Evolutionary conservation across 53 echinoderm and acorn worm species (phyloP), one percentile per base, ranked within the genome.

Genomic region (Echinometra lucunter): DNA sequence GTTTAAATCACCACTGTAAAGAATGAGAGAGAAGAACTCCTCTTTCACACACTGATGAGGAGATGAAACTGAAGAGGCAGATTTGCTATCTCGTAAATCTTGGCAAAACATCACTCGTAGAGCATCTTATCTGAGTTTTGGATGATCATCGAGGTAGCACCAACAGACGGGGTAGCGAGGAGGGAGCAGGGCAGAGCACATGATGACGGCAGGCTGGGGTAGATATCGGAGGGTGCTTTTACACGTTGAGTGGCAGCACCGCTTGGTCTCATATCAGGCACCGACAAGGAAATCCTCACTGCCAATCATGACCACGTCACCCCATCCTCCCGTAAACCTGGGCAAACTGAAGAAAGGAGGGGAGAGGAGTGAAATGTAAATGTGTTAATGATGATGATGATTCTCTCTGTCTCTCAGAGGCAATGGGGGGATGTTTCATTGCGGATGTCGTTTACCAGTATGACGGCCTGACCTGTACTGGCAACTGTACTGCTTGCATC

Each of bases 41-140:
- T 70, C 35, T 70, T 92, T 69, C 70, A 72, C 32, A 74, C 70
- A 12, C 45, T 44, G 74, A 44, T 69, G 92, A 72, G 69, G 92
- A 72, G 92, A 53, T 9, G 45, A 69, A 72, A 66, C 28, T 92
- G 69, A 92, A 92, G 92, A 92, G 92, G 92, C 45, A 72, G 92
- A 69, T 92, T 44, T 92, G 45, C 70, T 92, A 92, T 92, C 92
- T 69, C 92, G 37, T 92, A 92, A 92, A 92, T 92, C 92, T 92
- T 92, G 74, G 70, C 72, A 69, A 92, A 92, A 92, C 92, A 92
- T 69, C 92, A 44, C 92, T 45, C 11, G 92, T 66, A 37, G 45
- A 66, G 74, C 38, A 45, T 53, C 92, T 92, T 92, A 92, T 92
- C 92, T 45, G 56, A 32, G 16, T 88, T 53, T 56, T 40, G 57